A percentile compares a stretch with the other conserved stretches of the same genome.
These are phyloP conservation scores for Brotula barbata DNA, from an alignment of 2,797 vertebrate genomes.

Conservation along the genomic window DNA sequence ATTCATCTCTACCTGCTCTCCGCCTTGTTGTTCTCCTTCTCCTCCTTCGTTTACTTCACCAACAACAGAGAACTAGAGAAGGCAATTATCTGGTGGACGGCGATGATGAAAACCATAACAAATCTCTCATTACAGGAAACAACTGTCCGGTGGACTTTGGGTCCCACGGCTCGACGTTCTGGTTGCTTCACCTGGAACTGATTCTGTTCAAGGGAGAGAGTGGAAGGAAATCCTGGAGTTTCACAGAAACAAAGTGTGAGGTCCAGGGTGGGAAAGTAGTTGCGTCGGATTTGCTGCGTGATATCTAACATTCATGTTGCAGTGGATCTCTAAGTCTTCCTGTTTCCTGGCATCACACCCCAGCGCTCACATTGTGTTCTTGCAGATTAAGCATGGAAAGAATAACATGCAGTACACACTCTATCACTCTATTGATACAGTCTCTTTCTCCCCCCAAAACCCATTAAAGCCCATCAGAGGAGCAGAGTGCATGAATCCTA, in stretches of 20 bases:
- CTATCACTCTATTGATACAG: slow-evolving; percentile 16
- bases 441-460: slow-evolving; percentile 3
- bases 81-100: slow-evolving; percentile 30
- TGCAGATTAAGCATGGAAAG: slow-evolving; percentile 52
- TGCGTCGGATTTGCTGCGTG: slow-evolving; percentile 28
- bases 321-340: slow-evolving; percentile 44
- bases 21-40: slow-evolving; percentile 21
- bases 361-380: slow-evolving; percentile 43
- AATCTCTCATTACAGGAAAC: slow-evolving; percentile 62
- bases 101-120: slow-evolving; percentile 59
- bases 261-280: slow-evolving; percentile 18
- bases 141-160: slow-evolving; percentile 31
- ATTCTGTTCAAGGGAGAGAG: slow-evolving; percentile 31
- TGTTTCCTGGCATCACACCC: slow-evolving; percentile 58
- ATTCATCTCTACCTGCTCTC: slow-evolving; percentile 62
- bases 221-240: slow-evolving; percentile 41
- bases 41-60: slow-evolving; percentile 12
- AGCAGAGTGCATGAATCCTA: slow-evolving; percentile 17
- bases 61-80: slow-evolving; percentile 44
- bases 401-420: slow-evolving; percentile 39
- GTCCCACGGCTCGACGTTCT: slow-evolving; percentile 38
- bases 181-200: slow-evolving; percentile 59
- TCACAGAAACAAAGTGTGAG: slow-evolving; percentile 47
- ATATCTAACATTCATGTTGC: slow-evolving; percentile 29
- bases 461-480: slow-evolving; percentile 7